Evolutionary conservation across 2,888 invertebrate species (phyloP).

Genomic region (Drosophila prostipennis): DNA sequence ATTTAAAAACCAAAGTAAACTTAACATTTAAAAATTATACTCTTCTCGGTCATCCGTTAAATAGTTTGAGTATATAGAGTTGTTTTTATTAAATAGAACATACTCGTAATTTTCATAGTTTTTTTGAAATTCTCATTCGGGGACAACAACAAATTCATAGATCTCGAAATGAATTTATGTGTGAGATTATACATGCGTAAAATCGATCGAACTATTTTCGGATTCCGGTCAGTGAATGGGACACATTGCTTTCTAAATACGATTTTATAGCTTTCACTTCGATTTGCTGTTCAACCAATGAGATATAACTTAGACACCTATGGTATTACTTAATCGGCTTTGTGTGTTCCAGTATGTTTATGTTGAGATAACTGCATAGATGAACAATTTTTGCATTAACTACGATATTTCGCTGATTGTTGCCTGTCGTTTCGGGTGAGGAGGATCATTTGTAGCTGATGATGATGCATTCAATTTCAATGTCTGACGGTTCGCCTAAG

Average conservation of each 20-base stretch:
- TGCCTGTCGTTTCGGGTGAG: slow-evolving; percentile 62
- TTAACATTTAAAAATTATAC: slow-evolving; percentile 58
- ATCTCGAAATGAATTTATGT: slow-evolving; percentile 39
- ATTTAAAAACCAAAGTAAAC: slow-evolving; percentile 53
- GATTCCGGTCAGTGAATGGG: slow-evolving; percentile 11
- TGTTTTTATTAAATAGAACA: slow-evolving; percentile 45
- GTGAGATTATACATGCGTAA: neutral
- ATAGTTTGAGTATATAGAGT: slow-evolving; percentile 55
- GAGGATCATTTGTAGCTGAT: slow-evolving; percentile 62
- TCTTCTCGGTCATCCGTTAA: slow-evolving; percentile 53
- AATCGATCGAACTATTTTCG: slow-evolving; percentile 25
- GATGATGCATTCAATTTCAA: slow-evolving; percentile 70
- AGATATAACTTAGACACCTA: slow-evolving; percentile 56
- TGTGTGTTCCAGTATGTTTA: slow-evolving; percentile 26
- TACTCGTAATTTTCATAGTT: slow-evolving; percentile 54
- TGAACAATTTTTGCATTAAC: slow-evolving; percentile 69
- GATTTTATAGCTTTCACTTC: slow-evolving; percentile 30
- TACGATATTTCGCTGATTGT: slow-evolving; percentile 75
- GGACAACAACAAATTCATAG: slow-evolving; percentile 61
- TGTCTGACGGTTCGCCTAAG: slow-evolving; percentile 69
- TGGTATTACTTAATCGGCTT: slow-evolving; percentile 34
- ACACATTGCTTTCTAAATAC: slow-evolving; percentile 15
- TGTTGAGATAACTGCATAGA: slow-evolving; percentile 45
- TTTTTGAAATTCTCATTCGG: slow-evolving; percentile 27
- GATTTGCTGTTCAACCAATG: slow-evolving; percentile 53